Evolutionary conservation across 2,113 vertebrate genomes (phyloP).

Genomic region (Rhodinocichla rosea): DNA sequence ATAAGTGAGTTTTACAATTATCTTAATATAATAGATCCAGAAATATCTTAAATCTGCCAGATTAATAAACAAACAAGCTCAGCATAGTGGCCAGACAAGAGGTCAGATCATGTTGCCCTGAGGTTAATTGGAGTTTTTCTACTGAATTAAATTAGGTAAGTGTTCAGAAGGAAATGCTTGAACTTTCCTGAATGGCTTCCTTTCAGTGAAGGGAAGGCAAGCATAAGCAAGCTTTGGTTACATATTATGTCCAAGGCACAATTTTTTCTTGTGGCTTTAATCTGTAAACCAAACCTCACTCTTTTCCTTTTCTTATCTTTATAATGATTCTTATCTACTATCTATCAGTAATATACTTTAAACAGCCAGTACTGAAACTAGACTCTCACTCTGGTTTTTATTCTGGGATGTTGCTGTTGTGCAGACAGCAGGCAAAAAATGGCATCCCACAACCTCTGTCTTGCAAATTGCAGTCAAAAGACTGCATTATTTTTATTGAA

Average conservation of each 20-base stretch:
- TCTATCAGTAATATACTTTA: not conserved
- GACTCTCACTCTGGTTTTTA: not conserved
- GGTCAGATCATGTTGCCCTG: constrained; percentile 10
- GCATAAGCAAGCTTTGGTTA: not conserved
- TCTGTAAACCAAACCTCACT: not conserved
- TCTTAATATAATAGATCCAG: constrained; percentile 14
- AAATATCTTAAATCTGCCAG: constrained; percentile 10
- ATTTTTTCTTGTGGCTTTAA: not conserved
- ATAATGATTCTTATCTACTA: not conserved
- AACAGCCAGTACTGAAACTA: not conserved
- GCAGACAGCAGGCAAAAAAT: not conserved
- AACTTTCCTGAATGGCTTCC: not conserved
- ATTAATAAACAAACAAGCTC: constrained; percentile 60
- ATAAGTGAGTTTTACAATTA: constrained; percentile 16
- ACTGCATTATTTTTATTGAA: not conserved
- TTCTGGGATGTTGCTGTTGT: not conserved
- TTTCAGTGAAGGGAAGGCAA: not conserved
- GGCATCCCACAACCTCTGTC: not conserved
- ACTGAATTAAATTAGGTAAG: constrained; percentile 44
- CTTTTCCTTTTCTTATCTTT: not conserved
- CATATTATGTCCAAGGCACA: not conserved
- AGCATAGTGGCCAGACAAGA: not conserved
- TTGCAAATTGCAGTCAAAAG: not conserved
- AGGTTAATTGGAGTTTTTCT: constrained; percentile 62
- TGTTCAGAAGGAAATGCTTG: constrained; percentile 5